phyloP scores from a whole-genome alignment of 2,797 vertebrate genomes.

The Distichodus sexfasciatus region DNA sequence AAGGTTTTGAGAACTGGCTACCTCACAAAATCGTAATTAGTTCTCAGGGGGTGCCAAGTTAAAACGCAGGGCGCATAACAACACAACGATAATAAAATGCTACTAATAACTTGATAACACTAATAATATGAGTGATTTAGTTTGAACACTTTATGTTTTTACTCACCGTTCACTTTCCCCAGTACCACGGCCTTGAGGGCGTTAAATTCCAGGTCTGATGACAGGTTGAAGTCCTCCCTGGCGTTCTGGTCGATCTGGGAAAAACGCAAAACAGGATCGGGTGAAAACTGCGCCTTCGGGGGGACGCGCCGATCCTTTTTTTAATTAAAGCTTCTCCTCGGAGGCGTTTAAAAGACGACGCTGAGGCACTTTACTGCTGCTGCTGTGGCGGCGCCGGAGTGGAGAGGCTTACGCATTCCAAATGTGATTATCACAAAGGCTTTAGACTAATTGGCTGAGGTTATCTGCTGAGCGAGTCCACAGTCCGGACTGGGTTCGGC shows the following conservation, averaged over 20 bases:
- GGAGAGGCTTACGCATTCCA: constrained; percentile 44
- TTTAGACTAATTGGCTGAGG: constrained; percentile 46
- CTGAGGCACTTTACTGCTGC: too few species aligned
- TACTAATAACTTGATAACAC: too few species aligned
- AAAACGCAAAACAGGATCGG: too few species aligned
- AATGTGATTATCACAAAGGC: constrained; percentile 46
- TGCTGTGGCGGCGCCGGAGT: too few species aligned
- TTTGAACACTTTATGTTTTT: constrained; percentile 21
- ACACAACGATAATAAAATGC: too few species aligned
- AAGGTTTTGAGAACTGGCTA: too few species aligned
- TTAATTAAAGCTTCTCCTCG: constrained; percentile 52
- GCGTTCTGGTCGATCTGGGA: constrained; percentile 80
- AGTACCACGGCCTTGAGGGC: constrained; percentile 80
- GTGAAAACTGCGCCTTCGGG: constrained; percentile 43
- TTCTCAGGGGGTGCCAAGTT: too few species aligned
- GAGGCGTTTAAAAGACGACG: constrained; percentile 40
- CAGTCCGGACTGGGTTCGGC: background rate
- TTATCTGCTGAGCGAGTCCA: constrained; percentile 11
- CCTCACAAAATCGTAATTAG: too few species aligned
- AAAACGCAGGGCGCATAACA: too few species aligned
- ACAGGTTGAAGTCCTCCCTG: constrained; percentile 80
- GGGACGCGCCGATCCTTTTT: constrained; percentile 35
- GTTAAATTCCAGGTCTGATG: constrained; percentile 84
- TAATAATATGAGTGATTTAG: too few species aligned
- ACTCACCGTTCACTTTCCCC: constrained; percentile 85